Conservation (phyloP, 2,888 invertebrate species). For the Unio pictorum region DNA sequence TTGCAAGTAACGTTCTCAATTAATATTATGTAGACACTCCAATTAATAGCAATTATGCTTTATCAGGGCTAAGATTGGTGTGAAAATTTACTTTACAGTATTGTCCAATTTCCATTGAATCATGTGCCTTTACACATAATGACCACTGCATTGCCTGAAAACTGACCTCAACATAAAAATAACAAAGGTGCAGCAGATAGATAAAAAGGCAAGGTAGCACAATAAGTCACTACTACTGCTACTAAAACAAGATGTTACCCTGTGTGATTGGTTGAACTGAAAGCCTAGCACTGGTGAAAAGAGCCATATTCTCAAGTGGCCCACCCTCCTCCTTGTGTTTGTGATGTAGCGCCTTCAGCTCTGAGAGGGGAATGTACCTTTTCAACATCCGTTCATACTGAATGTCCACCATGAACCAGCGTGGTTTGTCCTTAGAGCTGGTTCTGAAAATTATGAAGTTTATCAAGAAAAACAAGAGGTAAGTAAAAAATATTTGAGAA, state of each 20-base stretch:
- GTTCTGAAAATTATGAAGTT: slow-evolving; percentile 25
- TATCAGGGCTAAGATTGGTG: no score
- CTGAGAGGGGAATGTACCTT: slow-evolving; percentile 62
- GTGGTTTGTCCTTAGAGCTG: slow-evolving; percentile 56
- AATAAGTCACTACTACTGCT: neutral
- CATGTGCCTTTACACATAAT: neutral
- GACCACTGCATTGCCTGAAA: neutral
- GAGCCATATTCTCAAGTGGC: slow-evolving; percentile 61
- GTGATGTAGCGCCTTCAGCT: slow-evolving; percentile 62
- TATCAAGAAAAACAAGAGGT: neutral
- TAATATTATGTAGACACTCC: no score
- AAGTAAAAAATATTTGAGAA: neutral
- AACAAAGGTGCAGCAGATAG: neutral
- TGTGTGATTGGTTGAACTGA: slow-evolving; percentile 68
- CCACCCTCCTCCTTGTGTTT: slow-evolving; percentile 64
- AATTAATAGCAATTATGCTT: no score
- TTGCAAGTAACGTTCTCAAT: no score
- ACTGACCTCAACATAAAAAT: no score
- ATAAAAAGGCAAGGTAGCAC: neutral
- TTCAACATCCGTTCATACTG: slow-evolving; percentile 63
- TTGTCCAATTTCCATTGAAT: no score
- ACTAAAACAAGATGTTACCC: slow-evolving; percentile 40
- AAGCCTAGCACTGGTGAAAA: slow-evolving; percentile 67
- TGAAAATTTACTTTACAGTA: no score
- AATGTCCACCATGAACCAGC: slow-evolving; percentile 71